A percentile compares a stretch with the other conserved stretches of the same genome.
Conservation (phyloP, 2,113 vertebrate species). For the Toxotes jaculatrix region DNA sequence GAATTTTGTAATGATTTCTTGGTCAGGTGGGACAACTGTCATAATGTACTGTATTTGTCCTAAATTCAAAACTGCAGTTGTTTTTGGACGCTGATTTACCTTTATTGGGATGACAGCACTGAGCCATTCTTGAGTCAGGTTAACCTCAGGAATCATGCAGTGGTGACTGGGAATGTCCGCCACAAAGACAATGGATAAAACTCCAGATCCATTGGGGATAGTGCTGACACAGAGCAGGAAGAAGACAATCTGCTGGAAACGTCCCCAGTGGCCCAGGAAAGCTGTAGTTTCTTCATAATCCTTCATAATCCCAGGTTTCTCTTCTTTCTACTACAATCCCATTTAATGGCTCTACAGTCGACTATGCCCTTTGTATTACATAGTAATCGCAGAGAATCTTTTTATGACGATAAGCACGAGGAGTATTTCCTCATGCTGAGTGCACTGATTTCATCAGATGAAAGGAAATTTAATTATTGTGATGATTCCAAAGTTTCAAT, state of each 20-base stretch:
- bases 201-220: conserved; percentile 70
- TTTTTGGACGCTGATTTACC: conserved; percentile 37
- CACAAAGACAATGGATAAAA: conserved; percentile 70
- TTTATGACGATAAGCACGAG: too few species aligned
- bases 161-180: conserved; percentile 67
- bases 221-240: conserved; percentile 67
- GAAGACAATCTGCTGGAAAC: conserved; percentile 83
- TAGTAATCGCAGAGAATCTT: too few species aligned
- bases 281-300: conserved; percentile 80
- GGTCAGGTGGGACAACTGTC: too few species aligned
- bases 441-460: too few species aligned
- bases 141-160: conserved; percentile 69
- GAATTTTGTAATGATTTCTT: background rate
- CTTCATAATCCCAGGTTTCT: conserved; percentile 41
- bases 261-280: conserved; percentile 82
- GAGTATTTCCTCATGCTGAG: too few species aligned
- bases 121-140: conserved; percentile 71
- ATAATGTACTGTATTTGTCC: too few species aligned
- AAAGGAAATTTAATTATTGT: too few species aligned
- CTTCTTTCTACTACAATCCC: background rate
- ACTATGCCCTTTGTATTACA: too few species aligned
- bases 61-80: too few species aligned
- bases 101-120: conserved; percentile 62
- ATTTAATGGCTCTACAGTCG: background rate
- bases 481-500: too few species aligned